Conservation (phyloP, 2,888 invertebrate species). For the Nipponacmea schrenckii region DNA sequence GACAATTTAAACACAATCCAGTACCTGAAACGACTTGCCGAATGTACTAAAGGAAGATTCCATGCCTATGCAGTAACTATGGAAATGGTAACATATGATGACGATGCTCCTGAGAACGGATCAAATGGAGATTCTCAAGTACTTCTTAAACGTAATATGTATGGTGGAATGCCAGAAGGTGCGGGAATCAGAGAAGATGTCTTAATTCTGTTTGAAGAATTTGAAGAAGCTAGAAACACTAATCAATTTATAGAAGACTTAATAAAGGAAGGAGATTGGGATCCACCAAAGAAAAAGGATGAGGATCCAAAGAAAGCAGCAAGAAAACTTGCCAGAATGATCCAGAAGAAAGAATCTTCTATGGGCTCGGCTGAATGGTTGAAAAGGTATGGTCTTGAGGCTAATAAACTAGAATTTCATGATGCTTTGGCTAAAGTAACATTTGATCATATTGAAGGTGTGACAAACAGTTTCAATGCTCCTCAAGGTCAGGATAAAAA, state of each 20-base stretch:
- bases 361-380: conserved; percentile 67
- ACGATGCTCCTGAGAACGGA: conserved; percentile 8
- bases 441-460: conserved; percentile 67
- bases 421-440: conserved; percentile 63
- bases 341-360: conserved; percentile 58
- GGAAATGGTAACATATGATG: conserved; percentile 65
- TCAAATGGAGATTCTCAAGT: conserved; percentile 26
- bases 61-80: conserved; percentile 66
- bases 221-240: conserved; percentile 64
- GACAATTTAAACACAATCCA: conserved; percentile 57
- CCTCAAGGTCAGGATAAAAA: conserved; percentile 39
- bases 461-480: conserved; percentile 49
- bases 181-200: conserved; percentile 67
- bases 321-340: background rate
- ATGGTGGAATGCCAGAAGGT: conserved; percentile 65
- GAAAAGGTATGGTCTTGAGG: conserved; percentile 60
- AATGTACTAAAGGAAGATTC: conserved; percentile 61
- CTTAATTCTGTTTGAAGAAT: conserved; percentile 65
- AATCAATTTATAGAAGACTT: conserved; percentile 57
- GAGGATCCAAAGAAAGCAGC: background rate
- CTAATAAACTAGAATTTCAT: conserved; percentile 62
- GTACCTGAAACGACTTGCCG: conserved; percentile 58
- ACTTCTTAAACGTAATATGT: conserved; percentile 60
- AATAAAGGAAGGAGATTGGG: conserved; percentile 36
- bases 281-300: conserved; percentile 2